Conservation (phyloP, 1,140 invertebrate species). For the Halesus radiatus region DNA sequence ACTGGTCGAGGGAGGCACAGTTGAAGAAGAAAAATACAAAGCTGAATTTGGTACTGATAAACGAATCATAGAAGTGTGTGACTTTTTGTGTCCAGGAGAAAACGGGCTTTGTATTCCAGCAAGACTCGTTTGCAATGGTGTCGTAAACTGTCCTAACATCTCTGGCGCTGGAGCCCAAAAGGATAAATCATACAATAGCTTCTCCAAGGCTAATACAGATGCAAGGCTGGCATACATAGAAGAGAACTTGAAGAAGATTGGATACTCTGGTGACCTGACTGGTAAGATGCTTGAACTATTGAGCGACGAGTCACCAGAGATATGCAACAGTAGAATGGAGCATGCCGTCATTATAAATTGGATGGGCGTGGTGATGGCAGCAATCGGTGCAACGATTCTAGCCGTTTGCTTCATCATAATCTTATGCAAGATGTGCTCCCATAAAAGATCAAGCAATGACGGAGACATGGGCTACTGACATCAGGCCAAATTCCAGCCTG, state of each 20-base stretch:
- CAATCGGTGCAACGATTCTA: constrained; percentile 62
- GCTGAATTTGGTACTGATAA: constrained; percentile 61
- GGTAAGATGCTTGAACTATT: constrained; percentile 67
- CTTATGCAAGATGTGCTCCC: constrained; percentile 68
- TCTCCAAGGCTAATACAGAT: constrained; percentile 66
- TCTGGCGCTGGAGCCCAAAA: constrained; percentile 59
- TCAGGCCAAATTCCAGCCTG: constrained; percentile 65
- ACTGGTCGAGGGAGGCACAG: constrained; percentile 73
- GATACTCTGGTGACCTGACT: constrained; percentile 68
- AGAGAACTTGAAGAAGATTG: constrained; percentile 71
- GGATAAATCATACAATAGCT: constrained; percentile 64
- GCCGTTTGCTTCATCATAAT: constrained; percentile 64
- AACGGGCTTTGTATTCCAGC: constrained; percentile 85
- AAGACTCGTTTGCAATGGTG: constrained; percentile 87
- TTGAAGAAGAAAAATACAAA: constrained; percentile 62
- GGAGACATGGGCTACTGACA: constrained; percentile 70
- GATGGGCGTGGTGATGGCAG: constrained; percentile 65
- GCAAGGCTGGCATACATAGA: constrained; percentile 69
- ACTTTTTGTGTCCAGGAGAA: constrained; percentile 88
- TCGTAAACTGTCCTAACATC: constrained; percentile 86
- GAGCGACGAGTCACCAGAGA: constrained; percentile 76
- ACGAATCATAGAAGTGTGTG: constrained; percentile 68
- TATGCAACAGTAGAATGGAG: constrained; percentile 69
- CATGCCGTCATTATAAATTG: constrained; percentile 63
- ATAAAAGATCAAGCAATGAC: constrained; percentile 68